A percentile compares a stretch with the other conserved stretches of the same genome.
These are phyloP conservation scores for Acrocera orbiculus DNA, from an alignment of 2,888 invertebrate species.

Conservation along the genomic window DNA sequence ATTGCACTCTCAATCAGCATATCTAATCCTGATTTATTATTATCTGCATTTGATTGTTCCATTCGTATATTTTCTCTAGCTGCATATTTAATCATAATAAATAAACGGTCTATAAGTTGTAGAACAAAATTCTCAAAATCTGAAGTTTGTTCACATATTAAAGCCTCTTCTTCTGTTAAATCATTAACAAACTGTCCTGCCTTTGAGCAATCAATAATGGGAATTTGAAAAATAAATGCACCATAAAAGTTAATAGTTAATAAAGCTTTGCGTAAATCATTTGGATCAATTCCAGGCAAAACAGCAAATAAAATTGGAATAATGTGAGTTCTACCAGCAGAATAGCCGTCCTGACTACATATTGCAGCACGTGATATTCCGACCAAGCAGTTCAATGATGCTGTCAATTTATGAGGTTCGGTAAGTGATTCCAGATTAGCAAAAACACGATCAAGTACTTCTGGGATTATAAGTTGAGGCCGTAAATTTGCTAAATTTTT, in stretches of 20 bases:
- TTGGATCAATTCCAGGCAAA: conserved; percentile 79
- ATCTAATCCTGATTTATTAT: conserved; percentile 49
- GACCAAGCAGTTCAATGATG: conserved; percentile 51
- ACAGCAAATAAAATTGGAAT: conserved; percentile 62
- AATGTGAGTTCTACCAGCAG: conserved; percentile 64
- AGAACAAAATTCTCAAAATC: conserved; percentile 79
- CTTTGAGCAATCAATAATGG: conserved; percentile 68
- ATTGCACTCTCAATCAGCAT: conserved; percentile 52
- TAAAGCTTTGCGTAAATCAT: conserved; percentile 61
- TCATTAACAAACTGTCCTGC: conserved; percentile 47
- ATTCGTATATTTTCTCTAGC: conserved; percentile 47
- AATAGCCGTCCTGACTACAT: conserved; percentile 34
- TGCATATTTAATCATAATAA: conserved; percentile 51
- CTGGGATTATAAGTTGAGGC: conserved; percentile 68
- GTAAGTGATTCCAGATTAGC: conserved; percentile 68
- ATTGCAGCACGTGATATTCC: conserved; percentile 50
- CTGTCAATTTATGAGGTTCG: conserved; percentile 69
- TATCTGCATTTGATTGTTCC: conserved; percentile 40
- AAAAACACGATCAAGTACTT: conserved; percentile 62
- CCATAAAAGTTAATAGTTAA: conserved; percentile 64
- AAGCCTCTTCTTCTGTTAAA: conserved; percentile 58
- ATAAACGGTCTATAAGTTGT: conserved; percentile 64
- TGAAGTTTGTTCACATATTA: conserved; percentile 63
- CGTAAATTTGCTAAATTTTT: conserved; percentile 60
- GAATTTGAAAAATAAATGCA: conserved; percentile 58